Base-by-base conservation (phyloP, 2,113 vertebrate genomes). In the Apteryx mantelli region DNA sequence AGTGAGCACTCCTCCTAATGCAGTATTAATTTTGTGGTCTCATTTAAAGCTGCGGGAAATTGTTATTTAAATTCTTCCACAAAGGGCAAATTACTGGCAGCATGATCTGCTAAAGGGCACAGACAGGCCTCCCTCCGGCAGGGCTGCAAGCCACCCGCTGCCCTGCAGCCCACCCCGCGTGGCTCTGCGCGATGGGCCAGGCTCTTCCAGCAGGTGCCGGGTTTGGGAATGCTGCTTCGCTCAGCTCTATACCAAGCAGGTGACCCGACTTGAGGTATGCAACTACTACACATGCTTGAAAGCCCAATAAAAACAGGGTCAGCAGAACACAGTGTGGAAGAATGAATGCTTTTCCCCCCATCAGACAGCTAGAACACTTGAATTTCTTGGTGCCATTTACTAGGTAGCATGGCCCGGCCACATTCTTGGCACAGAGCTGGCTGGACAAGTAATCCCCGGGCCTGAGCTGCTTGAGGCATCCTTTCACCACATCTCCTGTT, bases 91-190 rank as follows among this genome's bases (percentile, higher is more conserved):
- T 28, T 15, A 14, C 25, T 12, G 32, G 70, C n/a, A 55, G 48
- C 24, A 25, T n/a, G 36, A 32, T 30, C 28, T 25, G 34, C 28
- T 18, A 34, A n/a, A 3, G 6, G 17, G 30, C 32, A 30, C 13
- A 25, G 65, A n/a, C 3, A 1, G 32, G 46, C 11, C 56, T 52
- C 42, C 30, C 26, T 15, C 42, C 26, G 1, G 0, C 1, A 0
- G 32, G n/a, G 66, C 36, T 3, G 1, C 56, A 28, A 30, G 30
- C 52, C 4, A 7, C 48, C 28, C 17, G 5, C 3, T 1, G 1
- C 11, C 13, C 50, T 30, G n/a, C 63, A 42, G 77, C 48, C 40
- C 53, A 20, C 1, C 26, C 46, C 18, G 17, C 46, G 18, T 48
- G 56, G 30, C 56, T 60, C 56, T 32, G 10, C 15, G 55, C 8